Conservation (phyloP, 2,888 invertebrate species). For the Masnerella sp. region DNA sequence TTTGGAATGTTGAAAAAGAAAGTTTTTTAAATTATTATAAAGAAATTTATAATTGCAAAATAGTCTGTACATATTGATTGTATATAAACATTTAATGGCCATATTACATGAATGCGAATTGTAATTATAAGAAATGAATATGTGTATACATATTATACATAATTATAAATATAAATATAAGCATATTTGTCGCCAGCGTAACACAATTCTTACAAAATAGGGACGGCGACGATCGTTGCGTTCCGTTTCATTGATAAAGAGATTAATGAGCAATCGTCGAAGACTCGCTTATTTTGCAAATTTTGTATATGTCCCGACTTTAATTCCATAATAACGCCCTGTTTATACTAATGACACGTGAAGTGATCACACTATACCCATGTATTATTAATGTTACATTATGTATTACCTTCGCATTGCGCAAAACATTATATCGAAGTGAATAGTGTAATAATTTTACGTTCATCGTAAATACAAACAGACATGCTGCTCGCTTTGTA, state of each 20-base stretch:
- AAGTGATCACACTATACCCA: slow-evolving; percentile 67
- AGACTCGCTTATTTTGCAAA: slow-evolving; percentile 58
- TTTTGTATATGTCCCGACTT: slow-evolving; percentile 55
- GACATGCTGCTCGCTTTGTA: slow-evolving; percentile 75
- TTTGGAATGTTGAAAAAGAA: slow-evolving; percentile 1
- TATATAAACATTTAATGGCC: slow-evolving; percentile 74
- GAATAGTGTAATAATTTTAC: slow-evolving; percentile 55
- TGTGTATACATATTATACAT: slow-evolving; percentile 60
- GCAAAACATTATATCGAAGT: slow-evolving; percentile 65
- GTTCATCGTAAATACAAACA: slow-evolving; percentile 62
- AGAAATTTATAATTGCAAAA: slow-evolving; percentile 59
- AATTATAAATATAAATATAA: slow-evolving; percentile 58
- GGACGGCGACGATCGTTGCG: slow-evolving; percentile 13
- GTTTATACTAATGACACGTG: slow-evolving; percentile 63
- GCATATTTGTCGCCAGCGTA: slow-evolving; percentile 46
- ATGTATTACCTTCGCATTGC: slow-evolving; percentile 69
- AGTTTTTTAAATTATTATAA: slow-evolving; percentile 45
- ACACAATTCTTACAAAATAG: slow-evolving; percentile 29
- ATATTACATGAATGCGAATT: slow-evolving; percentile 63
- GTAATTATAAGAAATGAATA: slow-evolving; percentile 55
- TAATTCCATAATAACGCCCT: slow-evolving; percentile 61
- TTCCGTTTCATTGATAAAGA: slow-evolving; percentile 40
- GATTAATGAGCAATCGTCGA: slow-evolving; percentile 49
- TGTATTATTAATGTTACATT: slow-evolving; percentile 76
- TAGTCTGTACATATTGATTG: slow-evolving; percentile 72